Evolutionary conservation across 2,113 vertebrate species (phyloP), one percentile per base, ranked within the genome.

Genomic region (Cricetomys ansorgei): DNA sequence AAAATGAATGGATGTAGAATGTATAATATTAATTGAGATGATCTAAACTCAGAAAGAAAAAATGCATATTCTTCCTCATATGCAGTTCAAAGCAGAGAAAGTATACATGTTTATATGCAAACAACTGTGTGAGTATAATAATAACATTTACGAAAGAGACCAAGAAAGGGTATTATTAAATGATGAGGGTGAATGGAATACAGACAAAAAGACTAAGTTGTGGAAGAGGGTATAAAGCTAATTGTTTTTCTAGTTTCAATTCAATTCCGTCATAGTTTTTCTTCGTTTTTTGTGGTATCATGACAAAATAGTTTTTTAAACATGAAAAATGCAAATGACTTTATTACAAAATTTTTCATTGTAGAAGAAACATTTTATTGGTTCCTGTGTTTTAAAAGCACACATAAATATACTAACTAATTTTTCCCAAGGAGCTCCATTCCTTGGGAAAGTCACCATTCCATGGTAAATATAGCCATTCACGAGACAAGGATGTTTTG

Each of bases 311-410:
- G 9, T 64, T 96, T 85, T 27, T 0, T 93, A 95, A 91, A 84
- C 75, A 69, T 50, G 72, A 88, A 97, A 65, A 85, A 75, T 83
- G 1, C n/a, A 89, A 95, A 89, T 88, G 48, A 72, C 79, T 94
- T 95, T 89, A 62, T 89, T 92, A 81, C 1, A 79, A 95, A 37
- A 53, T 34, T 27, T 91, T 93, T 94, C 43, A 86, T 94, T 88
- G 31, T 21, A 88, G n/a, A 88, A 81, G 13, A 73, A 31, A 21
- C 45, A 85, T 43, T 53, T 23, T 16, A 31, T 88, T 76, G 31
- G 37, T 13, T 7, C 31, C 40, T 21, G 13, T 69, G 23, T 86
- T 95, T 91, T 67, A 62, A 94, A 95, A 81, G 31, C 16, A 48
- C 8, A 45, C 25, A 69, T 77, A 95, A 25, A 91, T 85, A 90